Base-by-base conservation (phyloP, 2,113 vertebrate species). In the Podarcis raffonei region DNA sequence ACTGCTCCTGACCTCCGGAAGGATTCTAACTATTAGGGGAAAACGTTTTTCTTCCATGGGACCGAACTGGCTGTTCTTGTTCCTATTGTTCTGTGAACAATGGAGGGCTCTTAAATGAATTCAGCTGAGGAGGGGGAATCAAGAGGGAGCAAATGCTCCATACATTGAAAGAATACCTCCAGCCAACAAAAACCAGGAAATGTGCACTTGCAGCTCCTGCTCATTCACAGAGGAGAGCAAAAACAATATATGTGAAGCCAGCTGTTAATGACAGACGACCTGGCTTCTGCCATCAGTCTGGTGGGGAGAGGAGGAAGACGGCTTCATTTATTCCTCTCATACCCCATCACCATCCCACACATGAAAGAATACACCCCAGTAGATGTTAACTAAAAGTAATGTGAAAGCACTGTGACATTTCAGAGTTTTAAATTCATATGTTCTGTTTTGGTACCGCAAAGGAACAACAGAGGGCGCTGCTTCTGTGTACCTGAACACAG, bases 161-260 rank as follows among this genome's bases (percentile, higher is more conserved):
- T 95, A 93, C 90, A 13, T 95, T 93, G 90, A 92, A 93, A 93
- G 85, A 77, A 0, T 12, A 83, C 89, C 90, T 80, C 0, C 57
- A 94, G 94, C 94, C 93, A 95, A 94, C 91, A 92, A 94, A 96
- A 94, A 81, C 92, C 94, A 96, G 94, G 95, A 96, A 94, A 92
- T 83, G 90, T 0, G 91, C 92, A 92, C 80, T 91, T 90, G 1
- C 87, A 88, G 87, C 93, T 95, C 91, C 16, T 93, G 81, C 91
- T 92, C 88, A 93, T 91, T 93, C 90, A 18, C 89, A 93, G 94
- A 80, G 89, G 1, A 75, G 92, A 78, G 2, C 62, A 79, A 87
- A 94, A 95, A 95, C 91, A 95, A 91, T 91, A 59, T 3, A 79
- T 30, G 0, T 5, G 71, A 1, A 32, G 74, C 77, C 68, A 39